Evolutionary conservation across 2,888 invertebrate species (phyloP).

Genomic region (Isotomurus palustris): DNA sequence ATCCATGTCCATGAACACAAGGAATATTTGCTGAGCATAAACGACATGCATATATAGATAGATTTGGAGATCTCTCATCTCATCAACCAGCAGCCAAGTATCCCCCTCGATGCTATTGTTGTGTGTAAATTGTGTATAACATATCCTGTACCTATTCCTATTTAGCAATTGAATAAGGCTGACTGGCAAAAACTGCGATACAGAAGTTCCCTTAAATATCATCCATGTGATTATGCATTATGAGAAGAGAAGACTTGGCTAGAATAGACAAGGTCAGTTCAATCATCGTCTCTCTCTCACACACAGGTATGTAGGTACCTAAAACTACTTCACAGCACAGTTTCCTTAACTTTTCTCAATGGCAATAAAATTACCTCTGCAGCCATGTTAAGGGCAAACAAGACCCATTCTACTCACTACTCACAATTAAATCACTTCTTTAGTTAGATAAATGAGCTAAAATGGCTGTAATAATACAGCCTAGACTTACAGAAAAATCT

Average conservation of each 20-base stretch:
- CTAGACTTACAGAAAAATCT: too few species aligned
- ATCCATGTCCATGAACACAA: slow-evolving; percentile 20
- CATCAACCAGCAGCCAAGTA: slow-evolving; percentile 8
- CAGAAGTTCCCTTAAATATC: slow-evolving; percentile 6
- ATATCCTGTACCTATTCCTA: neutral
- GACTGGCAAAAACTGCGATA: too few species aligned
- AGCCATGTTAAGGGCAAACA: too few species aligned
- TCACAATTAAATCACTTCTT: too few species aligned
- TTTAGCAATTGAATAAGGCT: too few species aligned
- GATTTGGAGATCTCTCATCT: too few species aligned
- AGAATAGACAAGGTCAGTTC: slow-evolving; percentile 42
- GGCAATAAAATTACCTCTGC: too few species aligned
- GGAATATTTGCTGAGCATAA: slow-evolving; percentile 2
- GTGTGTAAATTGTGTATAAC: neutral
- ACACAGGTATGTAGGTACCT: slow-evolving; percentile 12
- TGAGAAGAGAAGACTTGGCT: slow-evolving; percentile 4
- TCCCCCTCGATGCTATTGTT: neutral
- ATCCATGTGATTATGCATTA: slow-evolving; percentile 10
- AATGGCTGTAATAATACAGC: too few species aligned
- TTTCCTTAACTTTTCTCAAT: slow-evolving; percentile 5
- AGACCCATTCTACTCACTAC: too few species aligned
- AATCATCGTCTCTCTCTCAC: slow-evolving; percentile 30
- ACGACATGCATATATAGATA: slow-evolving; percentile 15
- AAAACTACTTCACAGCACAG: neutral
- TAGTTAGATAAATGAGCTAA: too few species aligned